phyloP scores from a whole-genome alignment of 53 echinoderm and acorn worm species.

The Antedon mediterranea region DNA sequence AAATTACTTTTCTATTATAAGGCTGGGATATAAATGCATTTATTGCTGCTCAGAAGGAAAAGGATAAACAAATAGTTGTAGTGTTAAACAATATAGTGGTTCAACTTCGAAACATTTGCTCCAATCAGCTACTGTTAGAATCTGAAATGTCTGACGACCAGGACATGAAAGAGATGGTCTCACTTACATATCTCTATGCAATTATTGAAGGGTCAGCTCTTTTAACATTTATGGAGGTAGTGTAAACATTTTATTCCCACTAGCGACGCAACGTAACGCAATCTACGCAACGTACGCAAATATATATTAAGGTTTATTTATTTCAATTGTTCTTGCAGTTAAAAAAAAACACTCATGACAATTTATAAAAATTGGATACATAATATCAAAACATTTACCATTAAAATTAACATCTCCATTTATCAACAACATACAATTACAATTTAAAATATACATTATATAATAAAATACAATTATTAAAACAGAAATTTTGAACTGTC shows the following conservation, averaged over 20 bases:
- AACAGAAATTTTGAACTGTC: too few relatives aligned
- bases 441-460: too few relatives aligned
- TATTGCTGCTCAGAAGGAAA: conserved; percentile 7
- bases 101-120: conserved; percentile 2
- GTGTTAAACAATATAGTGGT: neutral
- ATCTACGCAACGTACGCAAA: too few relatives aligned
- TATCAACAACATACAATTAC: too few relatives aligned
- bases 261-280: too few relatives aligned
- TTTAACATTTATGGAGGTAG: conserved; percentile 4
- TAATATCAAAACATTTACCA: too few relatives aligned
- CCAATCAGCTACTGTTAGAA: neutral
- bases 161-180: neutral
- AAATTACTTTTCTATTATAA: neutral
- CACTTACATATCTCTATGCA: neutral
- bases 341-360: too few relatives aligned
- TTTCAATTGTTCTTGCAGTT: too few relatives aligned
- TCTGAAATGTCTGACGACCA: neutral
- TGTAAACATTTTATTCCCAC: neutral
- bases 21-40: conserved; percentile 5
- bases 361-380: too few relatives aligned
- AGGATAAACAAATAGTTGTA: conserved; percentile 3
- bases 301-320: too few relatives aligned
- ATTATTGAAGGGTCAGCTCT: conserved; percentile 4
- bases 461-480: too few relatives aligned
- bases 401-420: too few relatives aligned